These are phyloP conservation scores for Aphelinus atriplicis DNA, from an alignment of 1,140 invertebrate species.

Conservation along the genomic window DNA sequence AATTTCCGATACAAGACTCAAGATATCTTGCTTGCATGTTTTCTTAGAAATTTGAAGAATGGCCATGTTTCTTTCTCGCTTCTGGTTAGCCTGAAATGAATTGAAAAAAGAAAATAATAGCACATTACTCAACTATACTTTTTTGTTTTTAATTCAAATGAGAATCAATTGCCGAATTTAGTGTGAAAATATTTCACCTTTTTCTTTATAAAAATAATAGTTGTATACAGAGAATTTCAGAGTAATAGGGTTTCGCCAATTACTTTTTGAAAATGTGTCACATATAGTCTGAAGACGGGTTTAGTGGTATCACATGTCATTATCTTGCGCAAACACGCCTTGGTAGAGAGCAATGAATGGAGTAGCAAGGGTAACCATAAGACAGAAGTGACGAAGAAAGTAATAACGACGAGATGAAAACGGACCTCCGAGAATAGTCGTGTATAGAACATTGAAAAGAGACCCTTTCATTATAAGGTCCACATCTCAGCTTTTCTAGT, in stretches of 20 bases:
- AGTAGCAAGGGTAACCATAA: too few species aligned
- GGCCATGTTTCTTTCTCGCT: slow-evolving; percentile 67
- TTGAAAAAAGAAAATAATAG: slow-evolving; percentile 18
- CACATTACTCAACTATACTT: neutral
- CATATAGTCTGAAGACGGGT: neutral
- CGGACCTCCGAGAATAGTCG: too few species aligned
- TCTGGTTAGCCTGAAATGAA: slow-evolving; percentile 69
- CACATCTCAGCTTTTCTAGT: too few species aligned
- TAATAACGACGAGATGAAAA: too few species aligned
- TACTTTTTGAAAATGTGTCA: neutral
- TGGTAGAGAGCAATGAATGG: neutral
- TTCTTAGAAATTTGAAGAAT: slow-evolving; percentile 70
- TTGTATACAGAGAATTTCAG: too few species aligned
- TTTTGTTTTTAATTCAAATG: too few species aligned
- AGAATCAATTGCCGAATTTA: too few species aligned
- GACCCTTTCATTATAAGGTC: too few species aligned
- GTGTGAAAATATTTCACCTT: too few species aligned
- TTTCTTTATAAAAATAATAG: too few species aligned
- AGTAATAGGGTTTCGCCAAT: slow-evolving; percentile 7
- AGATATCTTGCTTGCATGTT: slow-evolving; percentile 70
- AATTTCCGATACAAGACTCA: slow-evolving; percentile 75
- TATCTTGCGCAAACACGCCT: slow-evolving; percentile 2
- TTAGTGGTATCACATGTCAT: slow-evolving; percentile 10
- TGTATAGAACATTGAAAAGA: too few species aligned
- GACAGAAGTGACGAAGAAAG: too few species aligned